These are phyloP conservation scores for Mastomys coucha DNA, from an alignment of 2,113 vertebrate species.

Conservation along the genomic window DNA sequence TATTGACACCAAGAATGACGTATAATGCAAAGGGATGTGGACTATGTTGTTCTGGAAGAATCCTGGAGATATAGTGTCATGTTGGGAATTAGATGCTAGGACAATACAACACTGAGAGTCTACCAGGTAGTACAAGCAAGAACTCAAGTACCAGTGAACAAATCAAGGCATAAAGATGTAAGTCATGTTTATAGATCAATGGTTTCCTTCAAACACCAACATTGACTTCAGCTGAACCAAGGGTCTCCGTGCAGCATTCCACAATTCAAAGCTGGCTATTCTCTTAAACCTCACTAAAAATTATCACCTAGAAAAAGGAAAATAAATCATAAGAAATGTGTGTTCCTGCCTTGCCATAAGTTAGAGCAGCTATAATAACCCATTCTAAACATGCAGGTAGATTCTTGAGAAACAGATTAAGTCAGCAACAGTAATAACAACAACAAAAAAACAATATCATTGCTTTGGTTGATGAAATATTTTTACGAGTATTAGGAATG, in stretches of 20 bases:
- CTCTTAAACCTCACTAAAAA: neutral
- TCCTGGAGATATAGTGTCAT: neutral
- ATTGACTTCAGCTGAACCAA: neutral
- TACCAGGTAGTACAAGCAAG: neutral
- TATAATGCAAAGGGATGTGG: neutral
- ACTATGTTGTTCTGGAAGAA: neutral
- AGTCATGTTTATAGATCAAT: neutral
- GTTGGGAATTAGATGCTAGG: neutral
- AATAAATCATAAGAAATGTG: slow-evolving; percentile 77
- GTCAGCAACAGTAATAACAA: slow-evolving; percentile 67
- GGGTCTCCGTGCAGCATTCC: neutral
- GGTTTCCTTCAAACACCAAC: neutral
- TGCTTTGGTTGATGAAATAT: slow-evolving; percentile 79
- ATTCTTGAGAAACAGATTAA: slow-evolving; percentile 74
- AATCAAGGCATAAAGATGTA: neutral
- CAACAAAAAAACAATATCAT: slow-evolving; percentile 66
- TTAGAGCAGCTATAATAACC: slow-evolving; percentile 78
- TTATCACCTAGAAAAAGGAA: slow-evolving; percentile 76
- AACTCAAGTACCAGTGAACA: neutral
- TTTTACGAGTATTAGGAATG: slow-evolving; percentile 79
- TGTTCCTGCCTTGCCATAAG: slow-evolving; percentile 73
- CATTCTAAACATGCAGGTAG: slow-evolving; percentile 77
- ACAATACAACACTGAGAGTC: neutral
- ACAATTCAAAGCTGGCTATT: neutral
- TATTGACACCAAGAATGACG: neutral